Evolutionary conservation across 2,888 invertebrate species (phyloP).

Genomic region (Aporophyla nigra): DNA sequence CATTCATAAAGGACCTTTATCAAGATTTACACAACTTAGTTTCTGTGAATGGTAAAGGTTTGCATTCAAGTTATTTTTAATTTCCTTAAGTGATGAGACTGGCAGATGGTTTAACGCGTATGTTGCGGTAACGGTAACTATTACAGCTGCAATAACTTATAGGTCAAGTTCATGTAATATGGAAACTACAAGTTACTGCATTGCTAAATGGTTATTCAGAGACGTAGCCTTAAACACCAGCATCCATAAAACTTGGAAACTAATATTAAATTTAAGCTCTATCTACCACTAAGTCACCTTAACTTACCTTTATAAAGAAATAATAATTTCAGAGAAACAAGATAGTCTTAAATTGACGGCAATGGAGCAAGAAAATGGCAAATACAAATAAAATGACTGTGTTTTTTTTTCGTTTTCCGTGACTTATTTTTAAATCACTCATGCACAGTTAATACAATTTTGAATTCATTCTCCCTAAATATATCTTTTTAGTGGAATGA

Average conservation of each 20-base stretch:
- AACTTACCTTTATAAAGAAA: not conserved
- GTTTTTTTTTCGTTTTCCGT: not conserved
- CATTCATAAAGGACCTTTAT: conserved; percentile 1
- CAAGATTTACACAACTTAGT: not conserved
- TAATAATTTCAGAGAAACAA: not conserved
- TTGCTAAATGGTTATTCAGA: not conserved
- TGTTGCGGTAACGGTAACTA: not conserved
- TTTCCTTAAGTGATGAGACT: not conserved
- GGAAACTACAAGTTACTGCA: not conserved
- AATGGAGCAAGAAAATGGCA: not conserved
- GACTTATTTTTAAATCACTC: not conserved
- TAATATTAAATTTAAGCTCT: not conserved
- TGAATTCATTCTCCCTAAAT: conserved; percentile 1
- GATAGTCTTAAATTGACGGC: not conserved
- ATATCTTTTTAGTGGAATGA: not conserved
- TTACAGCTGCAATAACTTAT: conserved; percentile 10
- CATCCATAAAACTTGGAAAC: not conserved
- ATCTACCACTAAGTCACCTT: not conserved
- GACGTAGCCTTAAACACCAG: too few species aligned
- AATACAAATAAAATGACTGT: not conserved
- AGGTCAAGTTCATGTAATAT: conserved; percentile 1
- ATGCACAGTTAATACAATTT: conserved; percentile 1
- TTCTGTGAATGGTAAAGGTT: not conserved
- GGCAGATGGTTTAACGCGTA: not conserved
- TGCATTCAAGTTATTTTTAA: not conserved